Conservation (phyloP, 1,140 invertebrate genomes). For the Pectinophora gossypiella region DNA sequence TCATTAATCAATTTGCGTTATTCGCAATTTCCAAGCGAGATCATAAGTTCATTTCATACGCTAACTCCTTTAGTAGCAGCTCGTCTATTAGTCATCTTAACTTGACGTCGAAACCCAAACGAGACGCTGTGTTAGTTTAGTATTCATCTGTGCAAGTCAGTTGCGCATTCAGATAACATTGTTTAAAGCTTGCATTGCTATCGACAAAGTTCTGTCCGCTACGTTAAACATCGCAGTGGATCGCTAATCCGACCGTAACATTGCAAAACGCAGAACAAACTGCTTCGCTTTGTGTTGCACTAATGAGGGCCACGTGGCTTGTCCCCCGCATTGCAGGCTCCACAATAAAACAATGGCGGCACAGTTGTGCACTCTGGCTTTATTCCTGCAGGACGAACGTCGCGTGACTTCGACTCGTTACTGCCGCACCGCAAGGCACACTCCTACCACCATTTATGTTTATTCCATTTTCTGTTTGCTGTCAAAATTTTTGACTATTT, state of each 20-base stretch:
- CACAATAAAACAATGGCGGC: constrained; percentile 68
- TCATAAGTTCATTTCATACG: too few species aligned
- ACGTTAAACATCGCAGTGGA: constrained; percentile 55
- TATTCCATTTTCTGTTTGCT: constrained; percentile 20
- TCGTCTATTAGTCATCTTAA: too few species aligned
- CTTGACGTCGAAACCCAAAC: not conserved
- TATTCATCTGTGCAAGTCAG: not conserved
- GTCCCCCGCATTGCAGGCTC: constrained; percentile 71
- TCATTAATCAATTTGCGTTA: constrained; percentile 18
- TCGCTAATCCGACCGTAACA: constrained; percentile 62
- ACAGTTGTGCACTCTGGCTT: constrained; percentile 55
- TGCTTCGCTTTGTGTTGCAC: constrained; percentile 65
- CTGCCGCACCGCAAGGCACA: constrained; percentile 35
- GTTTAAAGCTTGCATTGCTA: not conserved
- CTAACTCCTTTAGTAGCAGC: not conserved
- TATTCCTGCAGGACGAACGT: constrained; percentile 64
- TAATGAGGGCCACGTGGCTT: constrained; percentile 72
- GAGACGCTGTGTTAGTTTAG: not conserved
- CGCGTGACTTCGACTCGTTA: constrained; percentile 55
- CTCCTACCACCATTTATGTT: constrained; percentile 28
- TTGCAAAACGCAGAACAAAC: constrained; percentile 69
- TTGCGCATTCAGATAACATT: not conserved
- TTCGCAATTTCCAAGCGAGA: constrained; percentile 8
- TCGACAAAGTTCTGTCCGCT: constrained; percentile 50
- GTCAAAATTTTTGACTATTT: not conserved